Base-by-base conservation (phyloP, 2,888 invertebrate genomes). In the Folsomia manolachei region DNA sequence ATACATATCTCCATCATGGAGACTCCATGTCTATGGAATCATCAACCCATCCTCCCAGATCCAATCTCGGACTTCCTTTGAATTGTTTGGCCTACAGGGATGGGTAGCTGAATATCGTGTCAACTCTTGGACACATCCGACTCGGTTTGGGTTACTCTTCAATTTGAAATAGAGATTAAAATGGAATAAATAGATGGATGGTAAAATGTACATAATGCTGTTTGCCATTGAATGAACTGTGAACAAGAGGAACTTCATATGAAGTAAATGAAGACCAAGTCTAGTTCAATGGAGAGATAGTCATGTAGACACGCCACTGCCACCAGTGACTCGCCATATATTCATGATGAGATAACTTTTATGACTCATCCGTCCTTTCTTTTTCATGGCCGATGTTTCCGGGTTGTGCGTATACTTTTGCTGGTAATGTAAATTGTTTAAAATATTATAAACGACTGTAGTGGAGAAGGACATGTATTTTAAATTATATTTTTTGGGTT, bases 321-420 rank as follows among this genome's bases (percentile, higher is more conserved):
- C 39, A 39, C 39, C 4, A 39, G 39, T 39, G n/a, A 62, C 24
- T 21, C 2, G 2, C 19, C 24, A 62, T 24, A 62, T 21, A 14
- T 23, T 21, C 25, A 21, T 7, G 25, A 21, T 24, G 25, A 60
- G 62, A 62, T 62, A 62, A 62, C 23, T 62, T 62, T 62, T 62
- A 62, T 62, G 62, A 62, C 24, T 62, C 62, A 62, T 24, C 24
- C 62, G 62, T 9, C 39, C 39, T 24, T 25, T 25, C 62, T 39
- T 14, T 39, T 14, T 14, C 39, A 39, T 4, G 4, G 39, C 39
- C 7, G 39, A 39, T 39, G 14, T 39, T 39, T 39, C 39, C 39
- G 4, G 39, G 7, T 14, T 39, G n/a, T n/a, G n/a, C n/a, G n/a
- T n/a, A n/a, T n/a, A n/a, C n/a, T n/a, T n/a, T n/a, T n/a, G n/a